Evolutionary conservation across 2,113 vertebrate genomes (phyloP), one percentile per base, ranked within the genome.

Genomic region (Oreocharis arfaki): DNA sequence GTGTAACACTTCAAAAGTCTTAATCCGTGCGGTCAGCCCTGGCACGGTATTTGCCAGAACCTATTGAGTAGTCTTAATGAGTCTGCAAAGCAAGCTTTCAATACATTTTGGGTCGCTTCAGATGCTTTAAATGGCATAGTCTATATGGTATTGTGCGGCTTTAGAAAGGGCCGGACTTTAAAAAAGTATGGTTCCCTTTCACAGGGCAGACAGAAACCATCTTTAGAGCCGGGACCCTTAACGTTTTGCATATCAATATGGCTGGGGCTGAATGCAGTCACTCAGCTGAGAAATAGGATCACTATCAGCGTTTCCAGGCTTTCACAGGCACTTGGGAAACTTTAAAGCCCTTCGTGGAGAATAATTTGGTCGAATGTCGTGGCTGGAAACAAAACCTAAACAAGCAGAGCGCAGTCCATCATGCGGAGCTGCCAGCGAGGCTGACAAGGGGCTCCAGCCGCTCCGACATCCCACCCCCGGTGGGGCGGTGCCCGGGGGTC

Each of bases 271-370:
- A 99, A 98, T 99, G 98, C 96, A 94, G 95, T 95, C 98, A 98
- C 98, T 98, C 98, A 98, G 97, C 98, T 98, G 98, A 96, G 98
- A 98, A 98, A 99, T 98, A 98, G 98, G 98, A 98, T 98, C 97
- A 97, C 97, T 97, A 98, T 98, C 98, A 97, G 97, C 92, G 94
- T 96, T 98, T 98, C 98, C 98, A 97, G 97, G 86, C 95, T 98
- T 98, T 98, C 97, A 97, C 92, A 92, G 97, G 96, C 97, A 96
- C 97, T 98, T 98, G 97, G 97, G 97, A 94, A 94, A 97, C 98
- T 98, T 97, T 97, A 95, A 98, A 97, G 98, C 97, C 96, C 85
- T 96, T 52, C 15, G 97, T 21, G 94, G 97, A 97, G 97, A 98
- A 97, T 95, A 97, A 98, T 97, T 98, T 97, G 95, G 97, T 97